Evolutionary conservation across 2,888 invertebrate species (phyloP).

Genomic region (Flexamia atlantica): DNA sequence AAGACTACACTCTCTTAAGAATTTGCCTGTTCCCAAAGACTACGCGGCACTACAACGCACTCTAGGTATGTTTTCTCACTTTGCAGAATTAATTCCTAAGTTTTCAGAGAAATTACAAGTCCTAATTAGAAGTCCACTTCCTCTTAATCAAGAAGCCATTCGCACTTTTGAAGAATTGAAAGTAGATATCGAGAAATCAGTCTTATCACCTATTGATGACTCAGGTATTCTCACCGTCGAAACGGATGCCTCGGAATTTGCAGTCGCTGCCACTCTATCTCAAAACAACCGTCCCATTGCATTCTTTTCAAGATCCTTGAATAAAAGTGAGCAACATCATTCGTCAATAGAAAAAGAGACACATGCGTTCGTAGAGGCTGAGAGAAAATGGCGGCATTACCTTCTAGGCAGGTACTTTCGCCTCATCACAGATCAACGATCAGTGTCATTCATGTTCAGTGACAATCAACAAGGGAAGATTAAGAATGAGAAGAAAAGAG

Average conservation of each 20-base stretch:
- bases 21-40: not conserved
- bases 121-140: constrained; percentile 5
- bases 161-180: not conserved
- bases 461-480: not conserved
- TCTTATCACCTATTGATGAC: constrained; percentile 1
- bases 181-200: not conserved
- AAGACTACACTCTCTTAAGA: not conserved
- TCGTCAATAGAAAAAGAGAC: constrained; percentile 59
- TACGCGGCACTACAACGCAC: not conserved
- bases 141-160: constrained; percentile 1
- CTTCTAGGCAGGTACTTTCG: constrained; percentile 64
- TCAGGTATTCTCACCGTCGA: not conserved
- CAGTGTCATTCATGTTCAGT: constrained; percentile 40
- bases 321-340: constrained; percentile 7
- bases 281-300: constrained; percentile 32
- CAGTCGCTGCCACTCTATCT: constrained; percentile 47
- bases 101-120: constrained; percentile 7
- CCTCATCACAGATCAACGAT: constrained; percentile 64
- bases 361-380: constrained; percentile 66
- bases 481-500: constrained; percentile 54
- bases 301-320: constrained; percentile 51
- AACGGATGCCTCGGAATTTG: constrained; percentile 28
- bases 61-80: constrained; percentile 45
- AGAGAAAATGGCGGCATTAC: constrained; percentile 66
- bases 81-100: constrained; percentile 43